Evolutionary conservation across 1,140 invertebrate species (phyloP), one percentile per base, ranked within the genome.

Genomic region (Drosophila rufa): DNA sequence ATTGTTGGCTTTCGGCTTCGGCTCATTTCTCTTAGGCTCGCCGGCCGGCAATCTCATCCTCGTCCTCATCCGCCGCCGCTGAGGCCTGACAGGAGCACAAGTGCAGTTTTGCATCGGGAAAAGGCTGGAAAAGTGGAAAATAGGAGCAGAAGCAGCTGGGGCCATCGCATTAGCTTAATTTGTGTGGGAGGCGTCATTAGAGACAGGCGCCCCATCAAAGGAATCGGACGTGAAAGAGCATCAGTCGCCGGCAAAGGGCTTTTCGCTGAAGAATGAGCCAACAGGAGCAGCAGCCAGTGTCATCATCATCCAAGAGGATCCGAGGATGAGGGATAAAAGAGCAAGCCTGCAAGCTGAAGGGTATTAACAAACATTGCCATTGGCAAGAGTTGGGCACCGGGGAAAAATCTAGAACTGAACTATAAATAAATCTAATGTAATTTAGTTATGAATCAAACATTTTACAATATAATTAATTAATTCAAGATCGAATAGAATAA

Each of bases 81-180:
- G 27, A 14, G 6, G 71, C 65, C 55, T 77, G 84, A 83, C 83
- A 86, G 59, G 50, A 75, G 69, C 80, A 80, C 83, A 87, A 89
- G 84, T 87, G 83, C 85, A 89, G 68, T 47, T 82, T 68, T 55
- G 48, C 60, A 38, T 36, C 17, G 33, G 43, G 19, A 48, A 60
- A 55, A 56, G 22, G 22, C 60, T n/a, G 25, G 56, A 73, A 55
- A 48, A 51, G 33, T 22, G 53, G 53, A 12, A 55, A 55, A 55
- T 55, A 55, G 48, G 43, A 53, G 68, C 38, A 19, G 58, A 51
- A 73, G 70, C 70, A 45, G 62, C 65, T 53, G 75, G 47, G 64
- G 74, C 64, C 68, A 68, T 79, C 84, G 76, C 83, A 86, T 86
- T 86, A 86, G 83, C 83, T 86, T 83, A 86, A 86, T 86, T 86